These are phyloP conservation scores for Dexiosoma caninum DNA, from an alignment of 2,888 invertebrate species.

Conservation along the genomic window DNA sequence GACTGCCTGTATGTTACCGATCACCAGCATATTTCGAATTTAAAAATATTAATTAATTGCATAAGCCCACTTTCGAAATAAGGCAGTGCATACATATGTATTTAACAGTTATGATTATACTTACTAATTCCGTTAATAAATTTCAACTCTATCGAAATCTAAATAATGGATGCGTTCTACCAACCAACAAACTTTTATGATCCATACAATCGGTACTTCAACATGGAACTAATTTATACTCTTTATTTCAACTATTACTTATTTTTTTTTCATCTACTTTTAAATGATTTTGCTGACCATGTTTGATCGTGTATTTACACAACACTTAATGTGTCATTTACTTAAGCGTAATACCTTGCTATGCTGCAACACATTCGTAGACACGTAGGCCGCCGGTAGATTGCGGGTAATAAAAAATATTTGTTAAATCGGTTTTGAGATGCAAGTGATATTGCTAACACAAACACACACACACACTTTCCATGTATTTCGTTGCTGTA, in stretches of 20 bases:
- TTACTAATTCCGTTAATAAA: conserved; percentile 53
- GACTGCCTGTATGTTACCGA: too few species aligned
- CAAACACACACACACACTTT: not conserved
- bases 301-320: conserved; percentile 51
- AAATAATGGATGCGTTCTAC: too few species aligned
- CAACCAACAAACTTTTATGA: not conserved
- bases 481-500: not conserved
- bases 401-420: conserved; percentile 23
- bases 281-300: conserved; percentile 27
- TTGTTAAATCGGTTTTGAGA: conserved; percentile 41
- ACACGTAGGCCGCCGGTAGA: not conserved
- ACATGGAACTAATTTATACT: conserved; percentile 16
- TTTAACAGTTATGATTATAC: conserved; percentile 35
- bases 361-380: conserved; percentile 23
- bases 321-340: conserved; percentile 61
- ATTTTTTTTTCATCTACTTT: conserved; percentile 5
- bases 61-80: too few species aligned
- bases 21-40: too few species aligned
- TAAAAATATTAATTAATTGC: too few species aligned
- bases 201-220: not conserved
- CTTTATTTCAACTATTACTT: not conserved
- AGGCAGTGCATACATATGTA: too few species aligned
- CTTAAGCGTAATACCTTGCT: conserved; percentile 49
- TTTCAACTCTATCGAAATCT: too few species aligned
- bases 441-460: conserved; percentile 34